phyloP scores from a whole-genome alignment of 2,113 vertebrate species.

The Oophaga pumilio region DNA sequence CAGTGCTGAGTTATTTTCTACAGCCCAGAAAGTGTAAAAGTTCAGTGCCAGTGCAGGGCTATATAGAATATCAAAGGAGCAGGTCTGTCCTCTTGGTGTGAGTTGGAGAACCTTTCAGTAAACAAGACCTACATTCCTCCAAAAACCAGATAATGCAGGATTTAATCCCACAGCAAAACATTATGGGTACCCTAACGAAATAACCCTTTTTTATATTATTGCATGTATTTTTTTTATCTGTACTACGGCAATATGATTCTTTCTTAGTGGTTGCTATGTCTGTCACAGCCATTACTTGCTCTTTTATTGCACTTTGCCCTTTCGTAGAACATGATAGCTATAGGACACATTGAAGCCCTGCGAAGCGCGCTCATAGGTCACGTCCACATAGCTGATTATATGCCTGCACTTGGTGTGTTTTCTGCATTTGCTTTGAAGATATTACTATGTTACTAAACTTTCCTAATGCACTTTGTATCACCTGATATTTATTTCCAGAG shows the following conservation, averaged over 20 bases:
- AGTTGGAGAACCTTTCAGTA: not conserved
- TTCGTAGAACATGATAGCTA: not conserved
- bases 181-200: not conserved
- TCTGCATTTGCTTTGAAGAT: not conserved
- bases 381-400: constrained; percentile 11
- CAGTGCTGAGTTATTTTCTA: not conserved
- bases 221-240: not conserved
- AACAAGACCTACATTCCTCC: not conserved
- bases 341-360: not conserved
- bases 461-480: constrained; percentile 12
- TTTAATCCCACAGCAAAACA: not conserved
- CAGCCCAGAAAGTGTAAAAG: constrained; percentile 19
- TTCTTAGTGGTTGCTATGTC: not conserved
- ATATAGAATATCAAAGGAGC: constrained; percentile 16
- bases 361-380: not conserved
- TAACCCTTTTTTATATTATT: not conserved
- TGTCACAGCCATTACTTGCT: not conserved
- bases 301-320: not conserved
- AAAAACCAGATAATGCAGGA: constrained; percentile 1
- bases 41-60: not conserved
- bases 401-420: constrained; percentile 1
- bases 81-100: not conserved
- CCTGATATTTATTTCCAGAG: constrained; percentile 35
- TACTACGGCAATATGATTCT: not conserved
- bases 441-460: not conserved